Base-by-base conservation (phyloP, 2,797 vertebrate genomes). In the Propithecus deckenii region DNA sequence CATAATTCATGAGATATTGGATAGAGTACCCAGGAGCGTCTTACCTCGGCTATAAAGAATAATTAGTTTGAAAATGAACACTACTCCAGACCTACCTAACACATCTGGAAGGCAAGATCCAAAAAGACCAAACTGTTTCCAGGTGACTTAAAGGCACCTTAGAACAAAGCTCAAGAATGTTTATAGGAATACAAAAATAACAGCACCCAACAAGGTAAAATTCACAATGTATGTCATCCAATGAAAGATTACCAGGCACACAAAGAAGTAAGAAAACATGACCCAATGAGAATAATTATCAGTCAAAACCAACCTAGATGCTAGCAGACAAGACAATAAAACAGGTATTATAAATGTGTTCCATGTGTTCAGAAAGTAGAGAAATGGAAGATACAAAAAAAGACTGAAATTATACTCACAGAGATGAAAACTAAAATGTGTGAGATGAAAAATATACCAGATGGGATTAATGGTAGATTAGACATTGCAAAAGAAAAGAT, bases 41-140 rank as follows among this genome's bases (percentile, higher is more conserved):
- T 71, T 71, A 15, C 50, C 61, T 88, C 41, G 87, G 28, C 35
- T 87, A 7, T 57, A 57, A 57, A 43, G 46, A 83, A 93, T 9
- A 72, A 75, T 81, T 22, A 87, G 14, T n/a, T 43, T 52, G 63
- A 87, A 59, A 72, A 81, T 48, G 32, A 91, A 79, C 20, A 74
- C 50, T 87, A 86, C 43, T 92, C 10, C 28, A 94, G 74, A 93
- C 8, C 48, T 32, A 88, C 14, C 9, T 57, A 81, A 90, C 57
- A 85, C 38, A 88, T 79, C 63, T 96, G 84, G 61, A 78, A 95
- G 85, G 50, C 69, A 94, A 92, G n/a, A 84, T 6, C 71, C 15
- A 22, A 69, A 48, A 89, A 50, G 48, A 89, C 71, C 17, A 57
- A 89, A 72, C 43, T 38, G 9, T 83, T 95, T 63, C 69, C 14